Evolutionary conservation across 2,888 invertebrate species (phyloP).

Genomic region (Carterocephalus palaemon): DNA sequence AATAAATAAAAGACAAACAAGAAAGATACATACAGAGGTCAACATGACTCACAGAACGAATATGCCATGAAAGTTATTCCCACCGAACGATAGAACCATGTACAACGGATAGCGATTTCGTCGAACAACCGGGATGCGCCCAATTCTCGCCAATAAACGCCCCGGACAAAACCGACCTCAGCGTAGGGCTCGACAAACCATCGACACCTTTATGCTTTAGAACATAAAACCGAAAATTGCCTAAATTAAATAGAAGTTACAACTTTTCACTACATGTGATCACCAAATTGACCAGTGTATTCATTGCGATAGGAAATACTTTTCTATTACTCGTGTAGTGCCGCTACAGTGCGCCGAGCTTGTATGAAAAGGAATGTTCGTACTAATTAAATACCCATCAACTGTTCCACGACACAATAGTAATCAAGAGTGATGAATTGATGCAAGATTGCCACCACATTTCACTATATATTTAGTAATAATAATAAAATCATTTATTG

Average conservation of each 20-base stretch:
- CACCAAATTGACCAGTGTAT: slow-evolving; percentile 61
- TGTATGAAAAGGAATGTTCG: slow-evolving; percentile 19
- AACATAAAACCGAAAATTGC: slow-evolving; percentile 54
- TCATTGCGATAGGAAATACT: slow-evolving; percentile 40
- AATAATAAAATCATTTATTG: background rate
- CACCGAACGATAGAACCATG: slow-evolving; percentile 62
- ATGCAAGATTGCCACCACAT: slow-evolving; percentile 11
- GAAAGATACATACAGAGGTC: background rate
- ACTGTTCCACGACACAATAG: slow-evolving; percentile 14
- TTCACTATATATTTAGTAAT: slow-evolving; percentile 2
- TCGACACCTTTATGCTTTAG: slow-evolving; percentile 53
- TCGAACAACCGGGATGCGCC: slow-evolving; percentile 76
- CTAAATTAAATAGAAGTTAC: slow-evolving; percentile 46
- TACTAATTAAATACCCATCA: slow-evolving; percentile 24
- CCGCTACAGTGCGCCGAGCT: slow-evolving; percentile 14
- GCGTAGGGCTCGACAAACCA: slow-evolving; percentile 45
- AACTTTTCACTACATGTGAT: slow-evolving; percentile 47
- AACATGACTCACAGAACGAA: slow-evolving; percentile 13
- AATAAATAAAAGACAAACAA: background rate
- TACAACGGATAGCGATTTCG: slow-evolving; percentile 74
- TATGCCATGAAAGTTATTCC: slow-evolving; percentile 47
- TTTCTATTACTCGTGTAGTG: slow-evolving; percentile 20
- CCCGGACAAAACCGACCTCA: slow-evolving; percentile 63
- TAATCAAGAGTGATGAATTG: slow-evolving; percentile 23
- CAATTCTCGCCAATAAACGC: slow-evolving; percentile 77